phyloP scores from a whole-genome alignment of 1,140 invertebrate genomes.

The Doryteuthis pealeii region DNA sequence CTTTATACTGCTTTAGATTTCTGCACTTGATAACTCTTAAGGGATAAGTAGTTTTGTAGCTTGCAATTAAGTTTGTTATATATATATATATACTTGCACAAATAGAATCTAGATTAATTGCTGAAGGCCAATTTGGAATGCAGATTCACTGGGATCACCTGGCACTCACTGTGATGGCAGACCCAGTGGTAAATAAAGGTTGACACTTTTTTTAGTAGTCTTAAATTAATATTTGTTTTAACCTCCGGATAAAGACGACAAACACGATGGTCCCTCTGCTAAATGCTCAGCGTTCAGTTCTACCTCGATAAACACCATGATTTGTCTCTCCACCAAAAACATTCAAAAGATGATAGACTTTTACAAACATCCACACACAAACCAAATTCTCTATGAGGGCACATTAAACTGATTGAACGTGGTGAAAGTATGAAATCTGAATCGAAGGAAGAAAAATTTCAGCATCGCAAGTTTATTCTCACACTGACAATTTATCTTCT shows the following conservation, averaged over 20 bases:
- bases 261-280: background rate
- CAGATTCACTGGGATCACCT: too few relatives aligned
- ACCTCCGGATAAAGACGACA: background rate
- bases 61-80: too few relatives aligned
- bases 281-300: background rate
- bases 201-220: too few relatives aligned
- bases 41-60: too few relatives aligned
- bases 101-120: too few relatives aligned
- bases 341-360: background rate
- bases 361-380: background rate
- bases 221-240: slow-evolving; percentile 8
- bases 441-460: slow-evolving; percentile 22
- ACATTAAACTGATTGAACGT: slow-evolving; percentile 18
- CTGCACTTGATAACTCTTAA: too few relatives aligned
- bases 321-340: slow-evolving; percentile 17
- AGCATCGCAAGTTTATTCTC: slow-evolving; percentile 6
- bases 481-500: background rate
- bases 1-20: too few relatives aligned
- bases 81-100: too few relatives aligned
- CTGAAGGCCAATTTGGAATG: too few relatives aligned
- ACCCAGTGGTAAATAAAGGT: background rate
- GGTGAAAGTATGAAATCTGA: slow-evolving; percentile 8
- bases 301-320: slow-evolving; percentile 1
- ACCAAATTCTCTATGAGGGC: slow-evolving; percentile 20
- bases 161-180: background rate